Percentiles rank a stretch among this genome's conserved stretches.
phyloP scores from a whole-genome alignment of 2,888 invertebrate genomes.

The Archips xylosteana region DNA sequence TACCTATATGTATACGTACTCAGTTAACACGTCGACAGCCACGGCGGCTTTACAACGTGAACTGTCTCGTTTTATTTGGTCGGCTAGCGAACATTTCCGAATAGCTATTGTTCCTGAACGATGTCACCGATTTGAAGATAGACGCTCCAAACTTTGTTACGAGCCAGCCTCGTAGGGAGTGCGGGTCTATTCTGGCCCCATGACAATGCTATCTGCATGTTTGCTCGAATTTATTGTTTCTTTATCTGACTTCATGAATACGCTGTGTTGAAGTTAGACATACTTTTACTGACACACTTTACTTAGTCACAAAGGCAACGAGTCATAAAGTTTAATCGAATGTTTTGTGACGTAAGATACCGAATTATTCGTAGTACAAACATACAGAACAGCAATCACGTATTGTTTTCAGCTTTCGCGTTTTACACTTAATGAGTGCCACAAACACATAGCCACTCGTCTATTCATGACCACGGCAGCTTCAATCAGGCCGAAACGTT shows the following conservation, averaged over 20 bases:
- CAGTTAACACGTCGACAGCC: background rate
- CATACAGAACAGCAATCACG: background rate
- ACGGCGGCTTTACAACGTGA: constrained; percentile 7
- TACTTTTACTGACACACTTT: constrained; percentile 14
- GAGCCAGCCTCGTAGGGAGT: constrained; percentile 20
- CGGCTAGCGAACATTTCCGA: constrained; percentile 33
- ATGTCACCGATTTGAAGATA: constrained; percentile 39
- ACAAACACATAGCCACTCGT: no score
- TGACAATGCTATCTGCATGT: constrained; percentile 24
- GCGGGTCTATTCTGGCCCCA: constrained; percentile 24
- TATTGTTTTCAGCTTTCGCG: no score
- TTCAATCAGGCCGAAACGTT: no score
- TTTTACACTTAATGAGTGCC: no score
- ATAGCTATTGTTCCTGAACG: constrained; percentile 36
- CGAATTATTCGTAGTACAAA: background rate
- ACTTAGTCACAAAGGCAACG: constrained; percentile 18
- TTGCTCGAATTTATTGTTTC: constrained; percentile 32
- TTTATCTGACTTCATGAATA: constrained; percentile 30
- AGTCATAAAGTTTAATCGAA: constrained; percentile 10
- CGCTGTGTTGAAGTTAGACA: constrained; percentile 20
- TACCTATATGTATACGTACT: background rate
- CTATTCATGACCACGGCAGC: no score
- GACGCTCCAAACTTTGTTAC: constrained; percentile 38
- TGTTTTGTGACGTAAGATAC: background rate
- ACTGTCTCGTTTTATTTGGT: constrained; percentile 38